Evolutionary conservation across 2,797 vertebrate genomes (phyloP), one percentile per base, ranked within the genome.

Genomic region (Neostethus bicornis): DNA sequence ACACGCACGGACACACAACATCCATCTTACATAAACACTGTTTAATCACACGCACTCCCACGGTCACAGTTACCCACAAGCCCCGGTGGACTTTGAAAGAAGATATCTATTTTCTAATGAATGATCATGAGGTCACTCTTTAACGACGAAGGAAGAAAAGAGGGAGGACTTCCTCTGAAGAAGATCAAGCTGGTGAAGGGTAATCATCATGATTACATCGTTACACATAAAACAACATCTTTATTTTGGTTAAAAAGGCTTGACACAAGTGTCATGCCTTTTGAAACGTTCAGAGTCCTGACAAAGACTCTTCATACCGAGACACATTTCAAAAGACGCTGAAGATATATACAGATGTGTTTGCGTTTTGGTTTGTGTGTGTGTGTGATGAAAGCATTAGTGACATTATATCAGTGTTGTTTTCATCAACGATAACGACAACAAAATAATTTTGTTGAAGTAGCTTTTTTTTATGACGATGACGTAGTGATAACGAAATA

Each of bases 121-220:
- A 34, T 7, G 2, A 28, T n/a, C 47, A 38, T 63, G 13, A 75
- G 38, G 55, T 20, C 7, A 0, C 38, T 24, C 23, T 49, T 51
- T 19, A 26, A 64, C 50, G 24, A 31, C 26, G 77, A 63, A 74
- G 72, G n/a, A 54, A 70, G 21, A 39, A 44, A 48, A 60, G 11
- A 20, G 24, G 62, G 39, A 70, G 56, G 45, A 68, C 55, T 73
- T 85, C 66, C 64, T 70, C 61, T 52, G 51, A 17, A 26, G n/a
- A 26, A 66, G 44, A 68, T 47, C 47, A 29, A 46, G 7, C 19
- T 29, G 47, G 46, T 38, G 1, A 1, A 11, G 44, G 46, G 32
- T 19, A 0, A 3, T 26, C 31, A 21, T 29, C 45, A 37, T 37
- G 4, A 61, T 34, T 32, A 21, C 10, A 29, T 4, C 7, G 61